phyloP scores from a whole-genome alignment of 2,113 vertebrate genomes.

The Orcinus orca region DNA sequence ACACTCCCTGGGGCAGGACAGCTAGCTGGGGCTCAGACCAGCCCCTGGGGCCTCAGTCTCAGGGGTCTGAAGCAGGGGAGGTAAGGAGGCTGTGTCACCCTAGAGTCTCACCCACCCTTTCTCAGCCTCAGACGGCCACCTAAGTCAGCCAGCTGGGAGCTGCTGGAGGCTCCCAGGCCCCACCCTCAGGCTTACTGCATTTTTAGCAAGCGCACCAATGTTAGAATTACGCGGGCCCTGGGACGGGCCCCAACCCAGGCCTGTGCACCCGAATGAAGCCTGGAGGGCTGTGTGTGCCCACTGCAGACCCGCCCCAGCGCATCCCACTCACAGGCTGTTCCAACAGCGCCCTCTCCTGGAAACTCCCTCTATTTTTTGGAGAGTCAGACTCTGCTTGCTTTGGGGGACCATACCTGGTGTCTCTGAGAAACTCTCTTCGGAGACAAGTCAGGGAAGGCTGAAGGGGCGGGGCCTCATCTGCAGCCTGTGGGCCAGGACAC shows the following conservation, averaged over 20 bases:
- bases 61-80: fast-evolving
- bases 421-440: background rate
- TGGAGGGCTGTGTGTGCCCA: fast-evolving
- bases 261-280: background rate
- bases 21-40: background rate
- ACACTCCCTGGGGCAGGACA: background rate
- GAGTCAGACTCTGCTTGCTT: background rate
- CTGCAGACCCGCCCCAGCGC: background rate
- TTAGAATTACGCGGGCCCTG: background rate
- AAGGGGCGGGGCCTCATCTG: background rate
- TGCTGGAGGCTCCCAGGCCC: background rate
- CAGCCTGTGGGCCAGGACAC: background rate
- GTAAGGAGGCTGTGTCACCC: fast-evolving
- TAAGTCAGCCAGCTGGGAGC: background rate
- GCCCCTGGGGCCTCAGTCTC: background rate
- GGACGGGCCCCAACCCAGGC: background rate
- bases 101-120: background rate
- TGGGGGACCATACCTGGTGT: background rate
- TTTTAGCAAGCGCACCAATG: background rate
- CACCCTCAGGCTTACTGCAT: background rate
- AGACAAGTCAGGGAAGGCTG: background rate
- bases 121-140: background rate
- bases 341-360: constrained; percentile 78
- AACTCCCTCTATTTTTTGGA: background rate
- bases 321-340: background rate